These are phyloP conservation scores for Melanotaenia pygmaea DNA, from an alignment of 2,797 vertebrate species.

Conservation along the genomic window DNA sequence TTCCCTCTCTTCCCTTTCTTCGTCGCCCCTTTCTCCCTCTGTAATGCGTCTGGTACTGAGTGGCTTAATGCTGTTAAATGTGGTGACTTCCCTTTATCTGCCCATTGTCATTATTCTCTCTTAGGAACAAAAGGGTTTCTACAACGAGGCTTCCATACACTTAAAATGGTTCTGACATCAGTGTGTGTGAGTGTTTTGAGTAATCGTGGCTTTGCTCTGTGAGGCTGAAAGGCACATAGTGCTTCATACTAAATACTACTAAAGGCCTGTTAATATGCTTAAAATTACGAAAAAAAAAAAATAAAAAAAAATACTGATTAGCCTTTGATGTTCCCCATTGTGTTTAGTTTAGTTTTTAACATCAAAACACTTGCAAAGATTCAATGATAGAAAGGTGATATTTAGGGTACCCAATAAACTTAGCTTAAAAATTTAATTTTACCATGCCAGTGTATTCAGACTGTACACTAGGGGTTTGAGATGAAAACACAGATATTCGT, in stretches of 20 bases:
- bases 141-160: slow-evolving; percentile 28
- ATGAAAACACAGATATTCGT: not conserved
- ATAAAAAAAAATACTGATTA: too few species aligned
- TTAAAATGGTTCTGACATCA: slow-evolving; percentile 31
- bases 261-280: not conserved
- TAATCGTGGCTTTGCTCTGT: not conserved
- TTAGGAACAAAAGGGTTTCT: slow-evolving; percentile 52
- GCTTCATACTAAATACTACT: not conserved
- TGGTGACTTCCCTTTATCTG: slow-evolving; percentile 72
- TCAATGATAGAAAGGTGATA: not conserved
- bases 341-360: too few species aligned
- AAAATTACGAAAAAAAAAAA: not conserved
- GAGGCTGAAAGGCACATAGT: not conserved
- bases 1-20: slow-evolving; percentile 54
- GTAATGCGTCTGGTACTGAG: slow-evolving; percentile 68
- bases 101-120: slow-evolving; percentile 73
- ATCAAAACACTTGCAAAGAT: not conserved
- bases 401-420: not conserved
- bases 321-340: too few species aligned
- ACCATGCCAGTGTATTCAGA: too few species aligned
- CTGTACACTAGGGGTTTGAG: not conserved
- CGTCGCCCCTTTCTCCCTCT: slow-evolving; percentile 55
- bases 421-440: not conserved
- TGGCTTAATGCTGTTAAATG: slow-evolving; percentile 78
- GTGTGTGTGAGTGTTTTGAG: slow-evolving; percentile 3